phyloP scores from a whole-genome alignment of 1,140 invertebrate genomes.

The Sycobia sp. region DNA sequence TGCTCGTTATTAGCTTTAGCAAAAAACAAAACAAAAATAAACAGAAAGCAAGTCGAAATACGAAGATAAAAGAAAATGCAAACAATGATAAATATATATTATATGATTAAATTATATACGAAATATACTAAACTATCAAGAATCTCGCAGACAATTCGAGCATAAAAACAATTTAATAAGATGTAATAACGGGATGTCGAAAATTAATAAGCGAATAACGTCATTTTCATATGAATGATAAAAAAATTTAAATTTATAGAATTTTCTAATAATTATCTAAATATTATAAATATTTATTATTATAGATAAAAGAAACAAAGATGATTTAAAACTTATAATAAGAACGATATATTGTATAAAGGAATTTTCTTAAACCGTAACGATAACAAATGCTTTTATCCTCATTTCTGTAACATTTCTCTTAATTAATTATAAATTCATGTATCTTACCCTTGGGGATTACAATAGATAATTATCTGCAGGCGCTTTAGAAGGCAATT shows the following conservation, averaged over 20 bases:
- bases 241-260: constrained; percentile 36
- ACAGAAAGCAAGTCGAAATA: too few species aligned
- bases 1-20: constrained; percentile 53
- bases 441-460: too few species aligned
- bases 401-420: constrained; percentile 35
- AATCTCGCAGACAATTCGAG: constrained; percentile 29
- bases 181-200: too few species aligned
- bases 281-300: too few species aligned
- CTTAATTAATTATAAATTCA: too few species aligned
- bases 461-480: too few species aligned
- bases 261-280: too few species aligned
- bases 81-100: constrained; percentile 31
- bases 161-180: constrained; percentile 25
- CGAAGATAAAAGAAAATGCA: constrained; percentile 42
- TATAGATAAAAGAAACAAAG: too few species aligned
- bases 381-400: constrained; percentile 37
- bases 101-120: constrained; percentile 12
- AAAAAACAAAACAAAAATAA: too few species aligned
- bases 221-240: constrained; percentile 30
- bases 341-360: constrained; percentile 38
- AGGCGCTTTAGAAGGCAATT: too few species aligned
- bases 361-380: constrained; percentile 35
- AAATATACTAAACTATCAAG: constrained; percentile 40
- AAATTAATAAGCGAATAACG: constrained; percentile 29
- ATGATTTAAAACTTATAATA: constrained; percentile 40